Percentiles rank a stretch among this genome's conserved stretches.
Evolutionary conservation across 2,888 invertebrate genomes (phyloP).

Genomic region (Mesorhabditis belari): DNA sequence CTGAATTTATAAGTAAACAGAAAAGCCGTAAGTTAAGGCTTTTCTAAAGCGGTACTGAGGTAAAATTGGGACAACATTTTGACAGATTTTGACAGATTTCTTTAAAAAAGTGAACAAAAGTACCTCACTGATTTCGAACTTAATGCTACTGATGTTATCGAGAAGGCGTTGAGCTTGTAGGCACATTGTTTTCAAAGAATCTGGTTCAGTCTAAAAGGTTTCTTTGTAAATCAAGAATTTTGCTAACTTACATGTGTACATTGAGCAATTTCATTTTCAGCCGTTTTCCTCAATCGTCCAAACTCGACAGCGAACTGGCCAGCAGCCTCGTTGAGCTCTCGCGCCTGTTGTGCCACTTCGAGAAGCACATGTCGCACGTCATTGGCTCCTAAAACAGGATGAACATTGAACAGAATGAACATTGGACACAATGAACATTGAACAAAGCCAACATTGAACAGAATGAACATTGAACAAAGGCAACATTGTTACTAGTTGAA

Average conservation of each 20-base stretch:
- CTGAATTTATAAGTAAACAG: no score
- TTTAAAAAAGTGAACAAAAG: no score
- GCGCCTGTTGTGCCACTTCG: not conserved
- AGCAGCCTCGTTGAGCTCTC: not conserved
- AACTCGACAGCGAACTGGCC: slow-evolving; percentile 18
- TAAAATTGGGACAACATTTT: no score
- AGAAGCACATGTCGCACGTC: not conserved
- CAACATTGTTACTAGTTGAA: slow-evolving; percentile 25
- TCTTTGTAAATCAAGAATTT: not conserved
- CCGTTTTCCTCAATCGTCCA: slow-evolving; percentile 30
- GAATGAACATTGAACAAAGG: not conserved
- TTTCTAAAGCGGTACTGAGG: no score
- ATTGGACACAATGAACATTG: not conserved
- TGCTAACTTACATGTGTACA: slow-evolving; percentile 6
- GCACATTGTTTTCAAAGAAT: slow-evolving; percentile 36
- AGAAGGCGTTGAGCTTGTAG: slow-evolving; percentile 31
- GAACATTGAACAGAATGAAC: not conserved
- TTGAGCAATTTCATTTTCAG: slow-evolving; percentile 25
- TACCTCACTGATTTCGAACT: slow-evolving; percentile 28
- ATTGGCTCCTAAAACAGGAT: not conserved
- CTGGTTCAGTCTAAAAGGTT: slow-evolving; percentile 31
- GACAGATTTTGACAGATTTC: no score
- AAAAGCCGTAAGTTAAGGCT: no score
- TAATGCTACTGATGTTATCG: slow-evolving; percentile 24
- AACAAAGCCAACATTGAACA: no score